Percentiles rank a stretch among this genome's conserved stretches.
Conservation (phyloP, 2,888 invertebrate species). For the Malthinus flaveolus region DNA sequence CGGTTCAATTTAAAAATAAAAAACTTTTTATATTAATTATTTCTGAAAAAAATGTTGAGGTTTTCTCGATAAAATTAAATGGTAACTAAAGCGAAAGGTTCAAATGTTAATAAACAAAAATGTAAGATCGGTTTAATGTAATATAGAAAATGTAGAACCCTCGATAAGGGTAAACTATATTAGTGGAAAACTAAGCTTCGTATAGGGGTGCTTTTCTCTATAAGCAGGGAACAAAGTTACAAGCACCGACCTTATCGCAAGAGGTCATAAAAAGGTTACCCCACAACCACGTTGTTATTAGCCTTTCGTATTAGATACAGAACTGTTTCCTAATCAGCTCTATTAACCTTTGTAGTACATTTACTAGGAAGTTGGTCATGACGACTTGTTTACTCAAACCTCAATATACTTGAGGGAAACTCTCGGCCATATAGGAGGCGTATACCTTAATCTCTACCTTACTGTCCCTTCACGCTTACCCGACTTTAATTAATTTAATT, state of each 20-base stretch:
- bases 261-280: slow-evolving; percentile 49
- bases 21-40: too few relatives aligned
- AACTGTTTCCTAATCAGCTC: slow-evolving; percentile 43
- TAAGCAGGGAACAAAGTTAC: slow-evolving; percentile 37
- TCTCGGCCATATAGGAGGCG: slow-evolving; percentile 1
- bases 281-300: slow-evolving; percentile 49
- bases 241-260: slow-evolving; percentile 46
- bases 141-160: slow-evolving; percentile 35
- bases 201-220: slow-evolving; percentile 27
- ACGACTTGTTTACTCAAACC: slow-evolving; percentile 20
- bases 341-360: slow-evolving; percentile 42
- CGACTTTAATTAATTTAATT: slow-evolving; percentile 1
- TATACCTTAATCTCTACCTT: slow-evolving; percentile 5
- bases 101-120: too few relatives aligned
- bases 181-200: slow-evolving; percentile 35
- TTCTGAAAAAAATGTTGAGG: too few relatives aligned
- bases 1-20: too few relatives aligned
- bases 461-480: slow-evolving; percentile 1
- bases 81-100: too few relatives aligned
- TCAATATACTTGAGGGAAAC: slow-evolving; percentile 1
- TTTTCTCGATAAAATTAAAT: too few relatives aligned
- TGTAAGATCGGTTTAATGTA: background rate
- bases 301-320: slow-evolving; percentile 45
- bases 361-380: slow-evolving; percentile 13
- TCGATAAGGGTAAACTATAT: slow-evolving; percentile 41